Base-by-base conservation (phyloP, 2,888 invertebrate species). In the Epistrophe eligans region DNA sequence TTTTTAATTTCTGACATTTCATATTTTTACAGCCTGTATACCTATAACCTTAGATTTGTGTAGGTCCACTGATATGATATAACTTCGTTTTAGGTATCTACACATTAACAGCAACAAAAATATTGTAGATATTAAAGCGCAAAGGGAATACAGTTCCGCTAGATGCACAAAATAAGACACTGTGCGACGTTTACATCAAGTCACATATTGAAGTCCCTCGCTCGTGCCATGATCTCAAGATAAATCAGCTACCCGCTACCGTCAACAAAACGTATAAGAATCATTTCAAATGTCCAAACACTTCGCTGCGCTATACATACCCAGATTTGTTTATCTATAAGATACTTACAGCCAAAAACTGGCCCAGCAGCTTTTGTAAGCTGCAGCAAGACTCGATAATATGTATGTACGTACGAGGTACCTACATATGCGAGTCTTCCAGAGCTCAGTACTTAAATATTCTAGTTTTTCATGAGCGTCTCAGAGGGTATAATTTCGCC, bases 201-300 rank as follows among this genome's bases (percentile, higher is more conserved):
- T 24, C 40, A 62, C 24, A 24, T 24, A 64, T 45, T 52, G 13
- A 66, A 74, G 48, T 48, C 55, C 35, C 62, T 50, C 79, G 83
- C 87, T 87, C 87, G 83, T 87, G 87, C 87, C 76, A 52, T 60
- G 87, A 83, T 83, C 79, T 48, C n/a, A 13, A 79, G 79, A 87
- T 83, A 62, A 87, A 79, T 82, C 67, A 70, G 50, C 73, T 71
- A 66, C 82, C 73, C 82, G 79, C 85, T 87, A 82, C 82, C 85
- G 82, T 79, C 58, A 55, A 71, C 58, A 55, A 71, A 70, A 62
- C 17, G 24, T n/a, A 35, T 38, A 40, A 60, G 38, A 77, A 52
- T 50, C 72, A 50, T 57, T 72, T 77, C 50, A 50, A 76, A 64
- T 70, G 79, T 74, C 67, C 52, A 62, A 77, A 70, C 64, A 52